Evolutionary conservation across 2,888 invertebrate species (phyloP), one percentile per base, ranked within the genome.

Genomic region (Epirrita christyi): DNA sequence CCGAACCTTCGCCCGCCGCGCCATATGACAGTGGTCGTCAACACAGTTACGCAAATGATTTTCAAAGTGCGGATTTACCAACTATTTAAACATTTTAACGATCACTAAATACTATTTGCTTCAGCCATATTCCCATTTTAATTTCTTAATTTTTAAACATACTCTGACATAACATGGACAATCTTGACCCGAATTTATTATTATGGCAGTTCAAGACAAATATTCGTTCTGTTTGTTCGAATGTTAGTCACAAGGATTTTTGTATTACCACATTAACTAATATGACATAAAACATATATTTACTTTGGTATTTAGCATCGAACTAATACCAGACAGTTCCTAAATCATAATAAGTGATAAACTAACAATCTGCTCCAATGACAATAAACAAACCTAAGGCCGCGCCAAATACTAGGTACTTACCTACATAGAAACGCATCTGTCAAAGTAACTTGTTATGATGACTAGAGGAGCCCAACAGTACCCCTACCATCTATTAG

Each of bases 151-250:
- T 44, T 21, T 51, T 51, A 28, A 36, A 36, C 28, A 43, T 36
- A 46, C 9, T 40, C 11, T 34, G 13, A 32, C 32, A 32, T 32
- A 36, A 37, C 13, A 41, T 11, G 36, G 14, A 51, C 41, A 51
- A 41, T 42, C 56, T 56, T 57, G 57, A 57, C 57, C 57, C 15
- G 11, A 48, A 52, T 52, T 46, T 51, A 46, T 56, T 44, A 9
- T 6, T 41, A 28, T 36, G 43, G 43, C 37, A 40, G 45, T 45
- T 34, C 27, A 46, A 53, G 21, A 1, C 27, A 46, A 52, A 52
- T 36, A 52, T 29, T 28, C 45, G 34, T 43, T 28, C 14, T 40
- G 28, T 47, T 52, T 57, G 52, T 44, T 57, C 14, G 51, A 15
- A 41, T 51, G 36, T 51, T 32, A 46, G 9, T 27, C n/a, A 36